Conservation (phyloP, 2,888 invertebrate species). For the Acanthosepion esculentum region DNA sequence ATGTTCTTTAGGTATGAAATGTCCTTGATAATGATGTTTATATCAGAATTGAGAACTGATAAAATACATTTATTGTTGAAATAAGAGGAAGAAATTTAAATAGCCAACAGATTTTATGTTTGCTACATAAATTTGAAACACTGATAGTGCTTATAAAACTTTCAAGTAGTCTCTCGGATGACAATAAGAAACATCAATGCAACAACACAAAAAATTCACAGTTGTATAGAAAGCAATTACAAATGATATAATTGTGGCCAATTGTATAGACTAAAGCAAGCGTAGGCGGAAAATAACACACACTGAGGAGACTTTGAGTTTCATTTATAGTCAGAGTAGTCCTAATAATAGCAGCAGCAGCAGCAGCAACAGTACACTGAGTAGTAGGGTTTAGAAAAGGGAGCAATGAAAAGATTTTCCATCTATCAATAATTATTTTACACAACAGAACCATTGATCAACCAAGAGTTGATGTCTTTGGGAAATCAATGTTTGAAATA, state of each 20-base stretch:
- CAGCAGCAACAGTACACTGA: neutral
- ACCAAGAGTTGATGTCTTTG: neutral
- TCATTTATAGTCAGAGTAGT: slow-evolving; percentile 33
- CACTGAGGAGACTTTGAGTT: neutral
- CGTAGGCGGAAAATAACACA: neutral
- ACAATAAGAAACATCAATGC: neutral
- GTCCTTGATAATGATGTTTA: neutral
- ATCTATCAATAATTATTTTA: slow-evolving; percentile 17
- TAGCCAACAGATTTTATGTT: neutral
- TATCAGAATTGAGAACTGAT: neutral
- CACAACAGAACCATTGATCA: neutral
- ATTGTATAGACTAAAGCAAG: slow-evolving; percentile 33
- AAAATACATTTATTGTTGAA: neutral
- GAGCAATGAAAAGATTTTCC: neutral
- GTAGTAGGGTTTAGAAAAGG: slow-evolving; percentile 17
- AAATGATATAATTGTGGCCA: slow-evolving; percentile 17
- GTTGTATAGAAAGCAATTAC: neutral
- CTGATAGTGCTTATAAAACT: neutral
- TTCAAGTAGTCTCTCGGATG: neutral
- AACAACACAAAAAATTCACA: neutral
- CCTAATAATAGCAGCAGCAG: slow-evolving; percentile 33
- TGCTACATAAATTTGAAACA: neutral
- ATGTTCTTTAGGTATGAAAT: no score
- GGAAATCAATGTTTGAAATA: slow-evolving; percentile 33
- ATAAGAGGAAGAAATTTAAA: neutral